Evolutionary conservation across 2,113 vertebrate species (phyloP).

Genomic region (Naja naja): DNA sequence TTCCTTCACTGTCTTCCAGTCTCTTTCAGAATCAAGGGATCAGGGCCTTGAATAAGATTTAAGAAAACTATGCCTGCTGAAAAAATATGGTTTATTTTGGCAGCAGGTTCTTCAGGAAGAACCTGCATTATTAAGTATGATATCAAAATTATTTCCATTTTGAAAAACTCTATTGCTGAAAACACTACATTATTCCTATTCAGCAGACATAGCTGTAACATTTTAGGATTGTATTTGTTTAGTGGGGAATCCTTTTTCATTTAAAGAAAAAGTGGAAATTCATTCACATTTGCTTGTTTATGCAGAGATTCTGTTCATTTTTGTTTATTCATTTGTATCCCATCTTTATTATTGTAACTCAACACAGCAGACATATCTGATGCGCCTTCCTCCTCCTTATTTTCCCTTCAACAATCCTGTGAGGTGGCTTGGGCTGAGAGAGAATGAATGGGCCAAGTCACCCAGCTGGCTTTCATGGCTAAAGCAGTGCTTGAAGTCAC

Average conservation of each 20-base stretch:
- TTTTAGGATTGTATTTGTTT: neutral
- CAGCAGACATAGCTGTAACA: neutral
- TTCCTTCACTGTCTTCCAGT: conserved; percentile 12
- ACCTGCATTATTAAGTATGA: neutral
- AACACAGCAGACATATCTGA: neutral
- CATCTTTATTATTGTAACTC: neutral
- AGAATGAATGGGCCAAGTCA: neutral
- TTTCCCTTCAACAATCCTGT: neutral
- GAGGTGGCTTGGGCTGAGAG: neutral
- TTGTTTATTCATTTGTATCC: neutral
- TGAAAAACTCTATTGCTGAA: neutral
- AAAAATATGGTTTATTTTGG: neutral
- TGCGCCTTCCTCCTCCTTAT: neutral
- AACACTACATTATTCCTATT: neutral
- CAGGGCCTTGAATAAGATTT: neutral
- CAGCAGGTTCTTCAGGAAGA: neutral
- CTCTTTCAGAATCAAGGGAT: neutral
- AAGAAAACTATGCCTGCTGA: neutral
- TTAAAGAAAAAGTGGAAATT: neutral
- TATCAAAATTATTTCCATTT: conserved; percentile 1
- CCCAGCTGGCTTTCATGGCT: neutral
- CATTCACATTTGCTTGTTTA: neutral
- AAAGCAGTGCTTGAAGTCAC: neutral
- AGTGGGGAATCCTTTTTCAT: neutral
- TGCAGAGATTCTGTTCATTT: neutral